Evolutionary conservation across 2,888 invertebrate genomes (phyloP), one percentile per base, ranked within the genome.

Genomic region (Leptinotarsa tumamoca): DNA sequence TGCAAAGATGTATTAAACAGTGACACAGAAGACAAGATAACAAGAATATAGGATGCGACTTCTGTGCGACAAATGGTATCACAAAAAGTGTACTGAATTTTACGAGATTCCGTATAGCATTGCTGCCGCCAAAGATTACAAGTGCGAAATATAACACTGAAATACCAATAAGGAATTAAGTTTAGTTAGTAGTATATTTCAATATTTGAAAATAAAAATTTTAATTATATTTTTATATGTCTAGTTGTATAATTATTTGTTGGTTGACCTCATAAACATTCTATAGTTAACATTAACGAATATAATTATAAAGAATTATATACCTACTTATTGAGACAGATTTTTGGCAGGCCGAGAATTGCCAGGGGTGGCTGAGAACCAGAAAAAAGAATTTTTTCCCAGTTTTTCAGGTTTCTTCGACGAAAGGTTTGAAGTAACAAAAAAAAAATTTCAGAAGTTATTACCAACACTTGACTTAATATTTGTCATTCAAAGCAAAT

Each of bases 11-110:
- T 21, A 21, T 21, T 21, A 21, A 21, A 21, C 21, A 52, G 71
- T 63, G 74, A 74, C 27, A 74, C 74, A 50, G 74, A 74, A 71
- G 67, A 71, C 15, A 74, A 23, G 71, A 74, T 74, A 51, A 63
- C 4, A 78, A 77, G 71, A 71, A 23, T 77, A 73, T 56, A 78
- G 51, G 51, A n/a, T 51, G 68, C 5, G 50, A 21, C 21, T 21
- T 21, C 21, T 21, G 21, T 21, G 21, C 2, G 21, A 21, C 21
- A 21, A 21, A 21, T 21, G 21, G 21, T 21, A 21, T 21, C 21
- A 21, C 21, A 21, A 21, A 21, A 21, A 21, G 2, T 21, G 21
- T 21, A 21, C 21, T 21, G 21, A 21, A 21, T 21, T 21, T 21
- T 21, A 21, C 2, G 21, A 21, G 21, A 21, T 21, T 21, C 21